phyloP scores from a whole-genome alignment of 2,888 invertebrate species.

The Phalera bucephala region DNA sequence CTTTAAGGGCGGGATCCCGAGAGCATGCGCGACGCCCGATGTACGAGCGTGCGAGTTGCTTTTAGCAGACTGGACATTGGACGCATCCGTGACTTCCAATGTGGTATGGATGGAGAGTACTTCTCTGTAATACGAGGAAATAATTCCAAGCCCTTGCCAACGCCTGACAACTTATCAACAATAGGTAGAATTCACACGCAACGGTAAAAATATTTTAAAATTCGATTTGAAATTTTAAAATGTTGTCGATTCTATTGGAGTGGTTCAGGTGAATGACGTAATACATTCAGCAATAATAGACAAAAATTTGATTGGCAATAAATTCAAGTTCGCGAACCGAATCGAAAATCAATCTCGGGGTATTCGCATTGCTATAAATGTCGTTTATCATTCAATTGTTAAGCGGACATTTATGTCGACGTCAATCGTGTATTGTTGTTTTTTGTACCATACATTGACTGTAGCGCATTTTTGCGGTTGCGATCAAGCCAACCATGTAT shows the following conservation, averaged over 20 bases:
- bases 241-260: not conserved
- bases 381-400: slow-evolving; percentile 73
- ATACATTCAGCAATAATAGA: slow-evolving; percentile 25
- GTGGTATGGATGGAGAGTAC: slow-evolving; percentile 47
- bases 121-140: slow-evolving; percentile 40
- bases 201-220: not conserved
- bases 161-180: slow-evolving; percentile 22
- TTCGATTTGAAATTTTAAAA: no score
- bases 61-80: slow-evolving; percentile 66
- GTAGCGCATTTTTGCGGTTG: slow-evolving; percentile 35
- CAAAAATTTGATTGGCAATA: slow-evolving; percentile 46
- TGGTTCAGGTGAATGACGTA: slow-evolving; percentile 12
- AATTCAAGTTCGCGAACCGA: slow-evolving; percentile 46
- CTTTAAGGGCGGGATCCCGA: slow-evolving; percentile 42
- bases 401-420: slow-evolving; percentile 55
- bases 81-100: slow-evolving; percentile 57
- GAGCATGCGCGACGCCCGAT: slow-evolving; percentile 48
- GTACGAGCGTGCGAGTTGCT: slow-evolving; percentile 62
- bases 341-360: slow-evolving; percentile 48
- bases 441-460: slow-evolving; percentile 29
- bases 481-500: slow-evolving; percentile 21
- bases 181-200: slow-evolving; percentile 5
- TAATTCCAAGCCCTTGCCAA: slow-evolving; percentile 31
- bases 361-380: slow-evolving; percentile 50
- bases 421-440: slow-evolving; percentile 55